phyloP scores from a whole-genome alignment of 2,888 invertebrate species.

The Harmothoe impar region DNA sequence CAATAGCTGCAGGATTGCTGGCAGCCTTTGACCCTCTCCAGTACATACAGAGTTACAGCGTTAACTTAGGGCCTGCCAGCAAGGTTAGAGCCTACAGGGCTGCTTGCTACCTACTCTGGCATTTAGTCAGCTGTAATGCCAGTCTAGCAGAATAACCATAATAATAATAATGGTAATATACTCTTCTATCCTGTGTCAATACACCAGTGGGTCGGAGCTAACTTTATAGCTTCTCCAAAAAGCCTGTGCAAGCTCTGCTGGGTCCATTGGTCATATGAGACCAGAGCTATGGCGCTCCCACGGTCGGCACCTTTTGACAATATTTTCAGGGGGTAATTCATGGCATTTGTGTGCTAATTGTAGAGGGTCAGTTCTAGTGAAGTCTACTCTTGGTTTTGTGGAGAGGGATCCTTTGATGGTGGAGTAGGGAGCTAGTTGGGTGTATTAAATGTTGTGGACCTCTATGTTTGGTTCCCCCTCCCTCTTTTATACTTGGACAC shows the following conservation, averaged over 20 bases:
- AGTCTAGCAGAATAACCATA: no score
- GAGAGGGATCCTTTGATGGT: neutral
- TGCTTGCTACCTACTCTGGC: neutral
- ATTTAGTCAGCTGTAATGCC: neutral
- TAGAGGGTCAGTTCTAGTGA: neutral
- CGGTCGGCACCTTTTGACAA: neutral
- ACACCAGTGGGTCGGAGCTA: neutral
- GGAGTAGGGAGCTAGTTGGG: neutral
- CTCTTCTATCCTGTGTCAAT: neutral
- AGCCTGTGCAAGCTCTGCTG: neutral
- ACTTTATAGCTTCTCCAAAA: neutral
- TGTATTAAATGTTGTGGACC: no score
- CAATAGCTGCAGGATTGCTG: neutral
- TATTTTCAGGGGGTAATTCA: neutral
- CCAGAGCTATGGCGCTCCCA: neutral
- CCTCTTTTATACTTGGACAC: neutral
- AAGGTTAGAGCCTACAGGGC: neutral
- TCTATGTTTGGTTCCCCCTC: no score
- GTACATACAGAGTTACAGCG: neutral
- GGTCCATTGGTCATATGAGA: neutral
- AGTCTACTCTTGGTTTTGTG: neutral
- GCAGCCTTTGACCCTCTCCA: neutral
- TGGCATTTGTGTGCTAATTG: neutral
- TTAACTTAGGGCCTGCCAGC: neutral
- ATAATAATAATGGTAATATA: neutral